phyloP scores from a whole-genome alignment of 2,113 vertebrate genomes.

The Brachyhypopomus occidentalis region DNA sequence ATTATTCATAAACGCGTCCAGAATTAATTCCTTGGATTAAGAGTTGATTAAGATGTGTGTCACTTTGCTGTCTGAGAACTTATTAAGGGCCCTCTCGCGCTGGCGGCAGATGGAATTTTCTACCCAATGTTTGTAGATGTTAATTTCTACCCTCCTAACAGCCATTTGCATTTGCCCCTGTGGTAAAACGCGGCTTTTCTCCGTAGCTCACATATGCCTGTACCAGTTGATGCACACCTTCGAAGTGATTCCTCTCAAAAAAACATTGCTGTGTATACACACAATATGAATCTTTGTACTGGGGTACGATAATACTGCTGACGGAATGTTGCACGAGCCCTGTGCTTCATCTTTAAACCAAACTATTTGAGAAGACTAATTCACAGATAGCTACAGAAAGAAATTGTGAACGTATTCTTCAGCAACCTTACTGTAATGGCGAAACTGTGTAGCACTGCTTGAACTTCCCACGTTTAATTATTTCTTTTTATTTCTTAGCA shows the following conservation, averaged over 20 bases:
- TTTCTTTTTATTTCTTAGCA: background rate
- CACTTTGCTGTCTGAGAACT: constrained; percentile 95
- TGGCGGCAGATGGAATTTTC: constrained; percentile 90
- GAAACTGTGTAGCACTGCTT: background rate
- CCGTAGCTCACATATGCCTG: constrained; percentile 57
- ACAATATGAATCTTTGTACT: constrained; percentile 28
- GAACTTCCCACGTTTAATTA: background rate
- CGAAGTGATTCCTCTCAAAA: constrained; percentile 33
- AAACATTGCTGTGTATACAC: constrained; percentile 40
- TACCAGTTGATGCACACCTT: constrained; percentile 65
- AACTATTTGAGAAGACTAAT: background rate
- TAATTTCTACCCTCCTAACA: constrained; percentile 87
- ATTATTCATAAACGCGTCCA: constrained; percentile 90
- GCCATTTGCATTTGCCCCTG: constrained; percentile 90
- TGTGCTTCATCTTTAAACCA: background rate
- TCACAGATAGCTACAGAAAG: background rate
- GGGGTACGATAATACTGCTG: constrained; percentile 26
- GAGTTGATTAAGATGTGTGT: constrained; percentile 98
- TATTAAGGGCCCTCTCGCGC: constrained; percentile 89
- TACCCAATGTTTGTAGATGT: constrained; percentile 91
- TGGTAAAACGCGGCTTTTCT: constrained; percentile 76
- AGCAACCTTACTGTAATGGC: background rate
- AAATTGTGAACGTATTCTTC: background rate
- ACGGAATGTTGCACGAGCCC: constrained; percentile 9
- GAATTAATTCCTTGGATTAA: constrained; percentile 96